These are phyloP conservation scores for Meta bourneti DNA, from an alignment of 2,888 invertebrate species.

Conservation along the genomic window DNA sequence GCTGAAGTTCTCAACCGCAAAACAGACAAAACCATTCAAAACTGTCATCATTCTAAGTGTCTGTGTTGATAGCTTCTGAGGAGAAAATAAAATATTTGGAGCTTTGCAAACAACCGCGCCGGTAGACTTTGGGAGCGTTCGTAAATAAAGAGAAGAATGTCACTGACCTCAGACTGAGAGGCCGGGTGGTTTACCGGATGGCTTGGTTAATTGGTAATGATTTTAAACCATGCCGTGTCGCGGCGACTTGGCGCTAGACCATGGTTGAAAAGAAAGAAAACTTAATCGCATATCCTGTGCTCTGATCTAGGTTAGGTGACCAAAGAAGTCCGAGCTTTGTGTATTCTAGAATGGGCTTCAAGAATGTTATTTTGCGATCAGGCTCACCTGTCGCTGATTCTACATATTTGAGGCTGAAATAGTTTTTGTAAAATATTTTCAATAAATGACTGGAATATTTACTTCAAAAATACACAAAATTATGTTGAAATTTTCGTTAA, in stretches of 20 bases:
- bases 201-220: conserved; percentile 47
- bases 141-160: conserved; percentile 35
- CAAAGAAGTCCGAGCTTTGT: not conserved
- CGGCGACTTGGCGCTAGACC: not conserved
- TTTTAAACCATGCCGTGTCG: conserved; percentile 45
- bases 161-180: conserved; percentile 46
- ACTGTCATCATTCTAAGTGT: too few relatives aligned
- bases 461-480: too few relatives aligned
- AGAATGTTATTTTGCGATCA: not conserved
- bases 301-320: not conserved
- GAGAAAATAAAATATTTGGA: too few relatives aligned
- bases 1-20: too few relatives aligned
- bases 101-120: not conserved
- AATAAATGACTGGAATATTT: too few relatives aligned
- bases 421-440: too few relatives aligned
- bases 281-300: not conserved
- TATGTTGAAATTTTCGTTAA: too few relatives aligned
- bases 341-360: not conserved
- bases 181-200: conserved; percentile 40
- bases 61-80: too few relatives aligned
- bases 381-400: not conserved
- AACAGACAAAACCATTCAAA: too few relatives aligned
- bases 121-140: conserved; percentile 21
- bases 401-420: too few relatives aligned
- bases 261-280: not conserved